Evolutionary conservation across 30 jellyfish, hydroid and myxozoan species (phyloP).

Genomic region (Hydractinia echinata): DNA sequence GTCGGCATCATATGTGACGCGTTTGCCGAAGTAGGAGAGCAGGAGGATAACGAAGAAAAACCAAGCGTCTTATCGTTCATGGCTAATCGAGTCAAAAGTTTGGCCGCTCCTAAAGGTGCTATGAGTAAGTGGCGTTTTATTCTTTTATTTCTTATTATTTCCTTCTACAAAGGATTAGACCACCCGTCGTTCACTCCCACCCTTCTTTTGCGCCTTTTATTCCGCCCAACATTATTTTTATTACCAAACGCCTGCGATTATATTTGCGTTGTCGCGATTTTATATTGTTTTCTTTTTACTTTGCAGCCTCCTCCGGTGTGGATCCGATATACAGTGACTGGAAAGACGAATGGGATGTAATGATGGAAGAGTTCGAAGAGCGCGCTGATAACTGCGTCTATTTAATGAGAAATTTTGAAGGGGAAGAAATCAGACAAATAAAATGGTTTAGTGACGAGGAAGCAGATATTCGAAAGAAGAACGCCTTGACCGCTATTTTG

Average conservation of each 20-base stretch:
- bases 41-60: slow-evolving; percentile 59
- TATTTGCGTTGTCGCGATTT: neutral
- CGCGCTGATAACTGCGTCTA: slow-evolving; percentile 57
- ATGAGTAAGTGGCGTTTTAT: too few species aligned
- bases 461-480: slow-evolving; percentile 57
- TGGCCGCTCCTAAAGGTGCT: too few species aligned
- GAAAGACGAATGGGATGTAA: slow-evolving; percentile 84
- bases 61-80: slow-evolving; percentile 73
- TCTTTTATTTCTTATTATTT: too few species aligned
- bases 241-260: neutral
- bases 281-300: neutral
- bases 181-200: too few species aligned
- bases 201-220: too few species aligned
- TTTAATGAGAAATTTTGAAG: slow-evolving; percentile 62
- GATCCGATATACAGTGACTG: slow-evolving; percentile 93
- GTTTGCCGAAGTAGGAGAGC: slow-evolving; percentile 68
- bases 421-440: slow-evolving; percentile 67
- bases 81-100: slow-evolving; percentile 78
- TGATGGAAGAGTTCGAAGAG: slow-evolving; percentile 69
- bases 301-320: slow-evolving; percentile 29
- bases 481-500: slow-evolving; percentile 38
- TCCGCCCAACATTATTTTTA: too few species aligned
- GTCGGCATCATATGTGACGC: slow-evolving; percentile 95
- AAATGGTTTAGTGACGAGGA: slow-evolving; percentile 59
- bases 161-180: too few species aligned